phyloP scores from a whole-genome alignment of 1,140 invertebrate species.

The Portunus trituberculatus region DNA sequence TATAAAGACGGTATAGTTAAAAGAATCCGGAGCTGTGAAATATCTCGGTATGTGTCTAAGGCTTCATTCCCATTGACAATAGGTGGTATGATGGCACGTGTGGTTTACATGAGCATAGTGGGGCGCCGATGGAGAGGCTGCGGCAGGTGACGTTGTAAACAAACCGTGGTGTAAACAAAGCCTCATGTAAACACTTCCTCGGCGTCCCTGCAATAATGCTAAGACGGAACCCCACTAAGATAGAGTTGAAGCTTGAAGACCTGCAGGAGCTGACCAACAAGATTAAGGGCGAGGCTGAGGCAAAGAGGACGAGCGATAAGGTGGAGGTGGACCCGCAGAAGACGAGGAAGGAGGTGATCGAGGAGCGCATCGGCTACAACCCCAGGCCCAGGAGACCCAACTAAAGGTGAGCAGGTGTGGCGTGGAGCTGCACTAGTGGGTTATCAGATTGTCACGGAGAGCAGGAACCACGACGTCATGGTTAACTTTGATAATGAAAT shows the following conservation, averaged over 20 bases:
- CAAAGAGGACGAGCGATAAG: conserved; percentile 37
- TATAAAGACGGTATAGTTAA: no score
- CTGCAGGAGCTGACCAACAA: conserved; percentile 66
- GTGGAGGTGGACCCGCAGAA: conserved; percentile 60
- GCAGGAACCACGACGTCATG: no score
- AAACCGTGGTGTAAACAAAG: not conserved
- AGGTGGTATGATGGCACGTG: no score
- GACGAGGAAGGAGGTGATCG: conserved; percentile 62
- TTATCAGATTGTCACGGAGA: no score
- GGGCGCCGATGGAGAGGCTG: no score
- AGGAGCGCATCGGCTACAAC: conserved; percentile 66
- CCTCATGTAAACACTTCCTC: not conserved
- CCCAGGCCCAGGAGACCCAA: conserved; percentile 65
- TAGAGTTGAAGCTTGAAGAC: conserved; percentile 69
- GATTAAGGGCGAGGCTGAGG: conserved; percentile 59
- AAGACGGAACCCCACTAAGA: conserved; percentile 68
- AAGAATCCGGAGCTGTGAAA: no score
- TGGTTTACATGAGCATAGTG: no score
- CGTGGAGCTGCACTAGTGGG: no score
- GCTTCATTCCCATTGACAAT: no score
- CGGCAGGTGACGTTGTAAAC: no score
- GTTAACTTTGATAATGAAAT: no score
- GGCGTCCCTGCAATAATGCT: conserved; percentile 53
- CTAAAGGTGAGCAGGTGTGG: conserved; percentile 4
- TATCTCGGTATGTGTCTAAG: no score